phyloP scores from a whole-genome alignment of 2,888 invertebrate genomes.

The Alsophila aescularia region DNA sequence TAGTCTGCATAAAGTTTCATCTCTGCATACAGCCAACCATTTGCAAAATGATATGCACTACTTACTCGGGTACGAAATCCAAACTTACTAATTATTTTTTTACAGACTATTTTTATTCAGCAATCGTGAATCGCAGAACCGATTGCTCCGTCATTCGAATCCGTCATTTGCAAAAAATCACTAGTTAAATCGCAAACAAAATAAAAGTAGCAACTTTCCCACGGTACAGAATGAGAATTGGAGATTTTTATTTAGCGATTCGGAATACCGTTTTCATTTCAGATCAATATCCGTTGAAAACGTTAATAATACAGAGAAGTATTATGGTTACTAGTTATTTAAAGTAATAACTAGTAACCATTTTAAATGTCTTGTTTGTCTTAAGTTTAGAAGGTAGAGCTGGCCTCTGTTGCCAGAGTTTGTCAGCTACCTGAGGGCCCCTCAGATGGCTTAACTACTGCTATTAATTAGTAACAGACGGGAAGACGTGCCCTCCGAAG shows the following conservation, averaged over 20 bases:
- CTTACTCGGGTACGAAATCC: slow-evolving; percentile 63
- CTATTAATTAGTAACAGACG: no score
- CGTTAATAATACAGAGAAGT: background rate
- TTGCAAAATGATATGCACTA: slow-evolving; percentile 67
- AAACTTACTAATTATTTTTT: slow-evolving; percentile 58
- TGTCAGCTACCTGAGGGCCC: no score
- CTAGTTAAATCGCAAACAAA: slow-evolving; percentile 47
- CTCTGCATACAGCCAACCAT: slow-evolving; percentile 53
- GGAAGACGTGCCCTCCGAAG: no score
- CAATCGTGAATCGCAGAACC: slow-evolving; percentile 64
- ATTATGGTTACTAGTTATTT: no score
- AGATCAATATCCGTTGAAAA: background rate
- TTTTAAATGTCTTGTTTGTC: no score
- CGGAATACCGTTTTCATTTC: slow-evolving; percentile 8
- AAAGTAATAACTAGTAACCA: no score
- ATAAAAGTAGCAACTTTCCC: slow-evolving; percentile 63
- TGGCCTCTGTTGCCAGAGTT: no score
- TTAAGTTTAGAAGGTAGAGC: no score
- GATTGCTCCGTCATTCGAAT: slow-evolving; percentile 64
- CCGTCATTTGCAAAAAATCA: slow-evolving; percentile 62
- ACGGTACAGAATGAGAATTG: slow-evolving; percentile 46
- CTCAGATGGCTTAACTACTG: no score
- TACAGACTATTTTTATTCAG: slow-evolving; percentile 50
- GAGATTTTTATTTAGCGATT: slow-evolving; percentile 15
- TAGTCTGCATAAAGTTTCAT: slow-evolving; percentile 48